A percentile compares a stretch with the other conserved stretches of the same genome.
phyloP scores from a whole-genome alignment of 2,113 vertebrate species.

The Pedionomus torquatus region DNA sequence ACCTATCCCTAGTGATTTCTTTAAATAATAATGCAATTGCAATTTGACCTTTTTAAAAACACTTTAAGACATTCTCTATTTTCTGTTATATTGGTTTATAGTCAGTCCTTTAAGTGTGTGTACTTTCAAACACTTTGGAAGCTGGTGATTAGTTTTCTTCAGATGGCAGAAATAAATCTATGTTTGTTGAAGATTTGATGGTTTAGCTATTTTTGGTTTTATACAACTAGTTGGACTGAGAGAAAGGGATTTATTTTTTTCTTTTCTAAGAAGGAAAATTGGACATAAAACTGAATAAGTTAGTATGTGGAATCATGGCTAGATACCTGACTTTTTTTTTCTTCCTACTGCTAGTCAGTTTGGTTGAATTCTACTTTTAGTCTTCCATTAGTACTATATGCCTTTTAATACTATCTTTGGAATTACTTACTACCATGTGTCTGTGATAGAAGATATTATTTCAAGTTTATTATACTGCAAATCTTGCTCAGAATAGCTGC shows the following conservation, averaged over 20 bases:
- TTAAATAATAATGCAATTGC: neutral
- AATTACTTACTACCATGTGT: neutral
- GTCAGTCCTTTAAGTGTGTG: neutral
- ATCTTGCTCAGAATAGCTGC: neutral
- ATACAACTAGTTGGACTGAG: neutral
- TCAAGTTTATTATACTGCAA: neutral
- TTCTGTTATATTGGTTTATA: neutral
- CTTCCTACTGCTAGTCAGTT: neutral
- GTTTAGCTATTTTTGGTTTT: neutral
- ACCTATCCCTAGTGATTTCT: neutral
- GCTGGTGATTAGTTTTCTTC: neutral
- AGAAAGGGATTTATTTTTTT: neutral
- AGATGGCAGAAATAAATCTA: neutral
- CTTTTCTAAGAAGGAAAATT: neutral
- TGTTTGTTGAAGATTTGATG: neutral
- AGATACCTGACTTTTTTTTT: neutral
- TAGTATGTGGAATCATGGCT: neutral
- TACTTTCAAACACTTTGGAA: neutral
- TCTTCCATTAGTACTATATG: neutral
- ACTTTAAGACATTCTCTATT: neutral
- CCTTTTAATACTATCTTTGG: neutral
- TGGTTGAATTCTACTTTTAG: neutral
- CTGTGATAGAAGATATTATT: neutral
- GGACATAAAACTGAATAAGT: rapidly evolving
- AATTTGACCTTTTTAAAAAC: neutral